Conservation (phyloP, 2,113 vertebrate species). For the Megaceryle maxima region DNA sequence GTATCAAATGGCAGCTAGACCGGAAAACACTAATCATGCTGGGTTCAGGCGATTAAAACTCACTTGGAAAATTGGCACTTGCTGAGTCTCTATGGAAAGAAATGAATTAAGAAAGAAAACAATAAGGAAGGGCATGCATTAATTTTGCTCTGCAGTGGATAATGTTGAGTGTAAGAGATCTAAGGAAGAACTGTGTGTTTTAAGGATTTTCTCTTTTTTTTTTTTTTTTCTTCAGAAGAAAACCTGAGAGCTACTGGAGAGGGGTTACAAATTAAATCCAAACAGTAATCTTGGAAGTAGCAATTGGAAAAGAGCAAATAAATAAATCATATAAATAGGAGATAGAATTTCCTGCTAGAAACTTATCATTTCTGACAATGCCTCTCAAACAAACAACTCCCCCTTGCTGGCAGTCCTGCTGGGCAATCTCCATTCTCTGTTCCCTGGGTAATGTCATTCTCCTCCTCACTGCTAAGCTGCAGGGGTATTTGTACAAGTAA, state of each 20-base stretch:
- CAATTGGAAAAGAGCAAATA: conserved; percentile 23
- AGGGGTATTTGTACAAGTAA: neutral
- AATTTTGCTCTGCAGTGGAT: conserved; percentile 18
- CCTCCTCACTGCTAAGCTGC: neutral
- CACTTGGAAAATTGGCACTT: conserved; percentile 42
- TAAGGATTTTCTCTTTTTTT: neutral
- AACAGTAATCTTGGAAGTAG: neutral
- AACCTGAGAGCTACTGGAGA: neutral
- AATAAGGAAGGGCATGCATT: conserved; percentile 26
- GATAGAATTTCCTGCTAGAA: conserved; percentile 3
- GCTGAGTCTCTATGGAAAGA: conserved; percentile 32
- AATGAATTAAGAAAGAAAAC: conserved; percentile 56
- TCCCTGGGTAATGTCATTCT: neutral
- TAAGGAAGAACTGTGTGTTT: neutral
- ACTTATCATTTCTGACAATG: neutral
- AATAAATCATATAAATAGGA: neutral
- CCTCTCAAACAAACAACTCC: neutral
- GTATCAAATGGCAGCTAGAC: conserved; percentile 48
- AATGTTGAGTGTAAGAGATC: conserved; percentile 11
- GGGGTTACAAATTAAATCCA: neutral
- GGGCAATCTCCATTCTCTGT: neutral
- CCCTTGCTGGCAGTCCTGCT: neutral
- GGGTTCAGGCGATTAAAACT: conserved; percentile 45
- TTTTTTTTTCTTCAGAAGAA: neutral
- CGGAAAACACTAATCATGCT: neutral